Percentiles rank a stretch among this genome's conserved stretches.
phyloP scores from a whole-genome alignment of 2,888 invertebrate genomes.

The Clitarchus hookeri region DNA sequence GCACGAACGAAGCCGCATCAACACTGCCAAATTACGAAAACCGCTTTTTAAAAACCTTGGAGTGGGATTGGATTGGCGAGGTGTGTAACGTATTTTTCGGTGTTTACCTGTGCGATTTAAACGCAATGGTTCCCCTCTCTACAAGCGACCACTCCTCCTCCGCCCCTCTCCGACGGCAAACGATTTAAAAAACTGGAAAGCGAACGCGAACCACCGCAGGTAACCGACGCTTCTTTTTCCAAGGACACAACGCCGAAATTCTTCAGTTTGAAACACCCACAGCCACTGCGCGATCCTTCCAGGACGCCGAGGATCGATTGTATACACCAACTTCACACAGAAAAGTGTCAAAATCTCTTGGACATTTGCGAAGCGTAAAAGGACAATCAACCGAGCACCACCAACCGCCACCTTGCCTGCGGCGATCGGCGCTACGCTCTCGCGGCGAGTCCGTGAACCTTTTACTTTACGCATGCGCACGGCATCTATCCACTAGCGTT shows the following conservation, averaged over 20 bases:
- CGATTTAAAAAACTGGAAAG: neutral
- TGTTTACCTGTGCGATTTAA: constrained; percentile 25
- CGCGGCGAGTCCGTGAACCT: neutral
- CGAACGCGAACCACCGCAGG: neutral
- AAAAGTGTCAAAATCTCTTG: neutral
- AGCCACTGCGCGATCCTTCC: neutral
- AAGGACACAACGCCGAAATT: neutral
- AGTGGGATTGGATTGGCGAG: neutral
- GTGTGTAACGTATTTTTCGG: constrained; percentile 23
- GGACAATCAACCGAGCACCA: neutral
- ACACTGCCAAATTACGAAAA: neutral
- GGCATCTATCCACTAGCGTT: neutral
- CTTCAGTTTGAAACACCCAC: neutral
- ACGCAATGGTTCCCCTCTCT: constrained; percentile 19
- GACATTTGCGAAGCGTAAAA: neutral
- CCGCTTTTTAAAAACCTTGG: neutral
- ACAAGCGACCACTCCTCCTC: constrained; percentile 18
- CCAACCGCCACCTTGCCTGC: neutral
- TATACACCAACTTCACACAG: neutral
- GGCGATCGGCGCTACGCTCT: neutral
- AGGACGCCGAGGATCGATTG: neutral
- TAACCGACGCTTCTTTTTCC: neutral
- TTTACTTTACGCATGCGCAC: neutral
- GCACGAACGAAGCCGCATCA: neutral
- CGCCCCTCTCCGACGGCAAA: neutral